These are phyloP conservation scores for Brachypalpus laphriformis DNA, from an alignment of 2,888 invertebrate species.

Conservation along the genomic window DNA sequence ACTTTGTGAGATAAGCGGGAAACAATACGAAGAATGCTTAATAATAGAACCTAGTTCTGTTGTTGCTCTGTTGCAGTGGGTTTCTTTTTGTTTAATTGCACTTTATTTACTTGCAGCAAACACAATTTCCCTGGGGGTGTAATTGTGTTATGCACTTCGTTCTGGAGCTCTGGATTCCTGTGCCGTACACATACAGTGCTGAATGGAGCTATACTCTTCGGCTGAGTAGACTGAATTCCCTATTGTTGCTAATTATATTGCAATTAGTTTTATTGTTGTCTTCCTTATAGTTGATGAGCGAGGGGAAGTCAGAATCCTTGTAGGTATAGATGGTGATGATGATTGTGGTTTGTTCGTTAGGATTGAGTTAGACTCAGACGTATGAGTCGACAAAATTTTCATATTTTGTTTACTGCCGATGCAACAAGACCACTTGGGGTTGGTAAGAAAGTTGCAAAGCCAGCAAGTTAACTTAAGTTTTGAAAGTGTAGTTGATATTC, in stretches of 20 bases:
- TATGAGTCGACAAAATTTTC: not conserved
- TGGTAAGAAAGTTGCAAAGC: slow-evolving; percentile 1
- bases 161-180: not conserved
- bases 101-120: slow-evolving; percentile 46
- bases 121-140: slow-evolving; percentile 19
- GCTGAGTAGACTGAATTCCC: slow-evolving; percentile 22
- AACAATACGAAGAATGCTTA: not conserved
- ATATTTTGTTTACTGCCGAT: not conserved
- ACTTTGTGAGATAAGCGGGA: slow-evolving; percentile 18
- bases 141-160: slow-evolving; percentile 20
- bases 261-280: slow-evolving; percentile 57
- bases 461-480: slow-evolving; percentile 21
- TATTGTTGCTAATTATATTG: slow-evolving; percentile 55
- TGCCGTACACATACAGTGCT: not conserved
- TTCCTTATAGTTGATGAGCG: slow-evolving; percentile 22
- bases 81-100: slow-evolving; percentile 45
- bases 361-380: not conserved
- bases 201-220: not conserved
- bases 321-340: slow-evolving; percentile 24
- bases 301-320: not conserved
- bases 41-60: not conserved
- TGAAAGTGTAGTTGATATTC: slow-evolving; percentile 18
- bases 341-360: slow-evolving; percentile 32
- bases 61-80: not conserved
- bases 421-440: not conserved